These are phyloP conservation scores for Pangasianodon gigas DNA, from an alignment of 2,113 vertebrate genomes.

Conservation along the genomic window DNA sequence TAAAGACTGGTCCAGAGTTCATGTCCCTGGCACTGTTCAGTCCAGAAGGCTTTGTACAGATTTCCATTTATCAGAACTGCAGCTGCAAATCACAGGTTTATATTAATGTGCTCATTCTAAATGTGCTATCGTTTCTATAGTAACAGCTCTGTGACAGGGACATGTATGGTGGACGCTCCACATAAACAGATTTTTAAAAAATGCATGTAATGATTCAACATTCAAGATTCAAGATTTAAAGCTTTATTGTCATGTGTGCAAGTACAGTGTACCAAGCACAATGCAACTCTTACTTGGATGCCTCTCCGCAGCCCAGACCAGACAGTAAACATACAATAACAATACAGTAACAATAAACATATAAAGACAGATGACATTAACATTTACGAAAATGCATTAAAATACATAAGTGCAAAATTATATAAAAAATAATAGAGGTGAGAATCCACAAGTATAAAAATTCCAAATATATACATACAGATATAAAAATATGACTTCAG, in stretches of 20 bases:
- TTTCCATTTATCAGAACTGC: neutral
- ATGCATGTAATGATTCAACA: neutral
- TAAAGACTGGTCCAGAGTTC: conserved; percentile 3
- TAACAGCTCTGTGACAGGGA: neutral
- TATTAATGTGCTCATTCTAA: neutral
- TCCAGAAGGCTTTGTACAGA: neutral
- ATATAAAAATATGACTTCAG: neutral
- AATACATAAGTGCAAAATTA: neutral
- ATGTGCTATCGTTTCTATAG: neutral
- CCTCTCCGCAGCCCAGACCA: too few species aligned
- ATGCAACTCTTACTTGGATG: neutral
- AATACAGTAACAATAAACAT: neutral
- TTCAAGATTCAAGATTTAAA: neutral
- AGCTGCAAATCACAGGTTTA: neutral
- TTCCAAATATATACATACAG: neutral
- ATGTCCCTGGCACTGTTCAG: neutral
- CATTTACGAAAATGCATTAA: neutral
- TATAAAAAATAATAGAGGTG: neutral
- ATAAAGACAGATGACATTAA: neutral
- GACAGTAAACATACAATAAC: neutral
- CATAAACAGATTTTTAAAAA: neutral
- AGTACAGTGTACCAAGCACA: neutral
- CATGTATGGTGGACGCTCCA: neutral
- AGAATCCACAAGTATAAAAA: neutral
- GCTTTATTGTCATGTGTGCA: neutral